Evolutionary conservation across 2,888 invertebrate genomes (phyloP).

Genomic region (Drosophila diplacantha): DNA sequence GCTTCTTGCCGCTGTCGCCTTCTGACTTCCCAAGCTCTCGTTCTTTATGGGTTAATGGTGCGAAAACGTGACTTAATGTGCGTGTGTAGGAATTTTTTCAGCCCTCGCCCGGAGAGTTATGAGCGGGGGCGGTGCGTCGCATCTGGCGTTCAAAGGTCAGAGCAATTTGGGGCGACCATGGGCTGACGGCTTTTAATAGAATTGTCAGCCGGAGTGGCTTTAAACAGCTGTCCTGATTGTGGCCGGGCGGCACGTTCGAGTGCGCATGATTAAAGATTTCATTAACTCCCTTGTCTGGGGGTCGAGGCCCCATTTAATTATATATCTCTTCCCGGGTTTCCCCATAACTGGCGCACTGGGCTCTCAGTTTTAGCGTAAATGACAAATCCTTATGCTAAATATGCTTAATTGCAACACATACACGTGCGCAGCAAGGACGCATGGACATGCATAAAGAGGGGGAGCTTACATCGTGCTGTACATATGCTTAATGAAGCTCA

Average conservation of each 20-base stretch:
- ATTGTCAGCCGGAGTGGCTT: slow-evolving; percentile 56
- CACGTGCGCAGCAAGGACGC: slow-evolving; percentile 12
- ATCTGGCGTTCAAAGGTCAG: slow-evolving; percentile 72
- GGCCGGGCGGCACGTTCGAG: not conserved
- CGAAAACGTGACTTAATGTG: slow-evolving; percentile 76
- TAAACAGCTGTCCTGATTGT: slow-evolving; percentile 10
- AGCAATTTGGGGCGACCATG: slow-evolving; percentile 66
- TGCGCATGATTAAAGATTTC: slow-evolving; percentile 60
- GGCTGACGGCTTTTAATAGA: slow-evolving; percentile 67
- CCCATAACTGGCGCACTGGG: slow-evolving; percentile 6
- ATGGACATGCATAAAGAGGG: slow-evolving; percentile 18
- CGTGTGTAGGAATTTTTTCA: slow-evolving; percentile 65
- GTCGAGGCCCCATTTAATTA: slow-evolving; percentile 72
- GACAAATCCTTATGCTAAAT: slow-evolving; percentile 76
- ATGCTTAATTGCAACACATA: slow-evolving; percentile 70
- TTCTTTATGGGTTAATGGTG: slow-evolving; percentile 76
- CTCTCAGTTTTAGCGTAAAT: slow-evolving; percentile 65
- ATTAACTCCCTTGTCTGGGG: slow-evolving; percentile 65
- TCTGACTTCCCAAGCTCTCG: slow-evolving; percentile 31
- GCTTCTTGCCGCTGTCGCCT: slow-evolving; percentile 32
- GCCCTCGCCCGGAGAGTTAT: slow-evolving; percentile 54
- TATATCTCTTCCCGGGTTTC: slow-evolving; percentile 38
- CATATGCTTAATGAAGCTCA: slow-evolving; percentile 76
- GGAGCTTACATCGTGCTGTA: slow-evolving; percentile 66
- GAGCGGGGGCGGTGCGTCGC: slow-evolving; percentile 51